Evolutionary conservation across 2,113 vertebrate species (phyloP).

Genomic region (Gallinago undulata): DNA sequence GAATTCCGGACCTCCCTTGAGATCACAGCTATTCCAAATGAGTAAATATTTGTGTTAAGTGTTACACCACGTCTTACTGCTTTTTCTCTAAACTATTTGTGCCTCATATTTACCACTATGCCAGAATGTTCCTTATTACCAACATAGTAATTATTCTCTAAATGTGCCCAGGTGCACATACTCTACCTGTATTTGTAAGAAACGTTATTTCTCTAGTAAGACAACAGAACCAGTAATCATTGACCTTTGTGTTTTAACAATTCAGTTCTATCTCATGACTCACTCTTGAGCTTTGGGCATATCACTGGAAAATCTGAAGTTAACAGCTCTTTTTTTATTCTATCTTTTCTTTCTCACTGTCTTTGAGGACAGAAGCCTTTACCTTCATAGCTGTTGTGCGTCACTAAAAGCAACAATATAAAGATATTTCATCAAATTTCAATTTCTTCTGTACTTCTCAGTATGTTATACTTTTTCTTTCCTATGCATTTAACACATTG

Average conservation of each 20-base stretch:
- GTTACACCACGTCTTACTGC: background rate
- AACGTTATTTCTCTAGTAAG: background rate
- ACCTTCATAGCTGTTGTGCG: background rate
- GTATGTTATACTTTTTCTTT: background rate
- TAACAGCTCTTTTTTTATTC: background rate
- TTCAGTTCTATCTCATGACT: background rate
- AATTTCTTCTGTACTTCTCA: background rate
- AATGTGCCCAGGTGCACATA: background rate
- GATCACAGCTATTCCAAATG: fast-evolving
- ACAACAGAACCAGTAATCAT: background rate
- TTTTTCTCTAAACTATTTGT: background rate
- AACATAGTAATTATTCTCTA: background rate
- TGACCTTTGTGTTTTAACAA: background rate
- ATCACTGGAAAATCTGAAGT: slow-evolving; percentile 4
- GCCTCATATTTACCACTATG: background rate
- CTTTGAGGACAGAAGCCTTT: background rate
- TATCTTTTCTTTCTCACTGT: background rate
- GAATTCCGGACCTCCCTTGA: background rate
- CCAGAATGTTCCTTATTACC: background rate
- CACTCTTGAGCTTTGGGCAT: background rate
- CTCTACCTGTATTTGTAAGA: background rate
- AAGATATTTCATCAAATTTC: background rate
- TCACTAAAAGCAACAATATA: background rate
- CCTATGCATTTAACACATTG: background rate
- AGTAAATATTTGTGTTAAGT: background rate